Base-by-base conservation (phyloP, 2,888 invertebrate species). In the Dynastes hyllus region DNA sequence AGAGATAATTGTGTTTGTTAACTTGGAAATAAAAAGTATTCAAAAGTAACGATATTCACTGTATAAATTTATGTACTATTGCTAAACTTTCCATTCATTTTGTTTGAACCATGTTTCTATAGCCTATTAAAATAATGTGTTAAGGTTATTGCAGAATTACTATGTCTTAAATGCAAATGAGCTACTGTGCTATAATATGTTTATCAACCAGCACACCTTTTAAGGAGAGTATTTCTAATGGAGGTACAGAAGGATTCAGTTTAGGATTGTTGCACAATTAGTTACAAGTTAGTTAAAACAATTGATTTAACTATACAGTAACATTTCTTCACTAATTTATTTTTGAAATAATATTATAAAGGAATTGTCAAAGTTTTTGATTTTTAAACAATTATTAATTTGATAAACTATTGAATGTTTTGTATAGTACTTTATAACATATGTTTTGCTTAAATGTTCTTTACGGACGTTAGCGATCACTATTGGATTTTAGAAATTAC, bases 121-220 rank as follows among this genome's bases (percentile, higher is more conserved):
- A 63, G 61, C 16, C 22, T 16, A 61, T 61, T 45, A 75, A 45
- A 63, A 61, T 61, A 58, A 58, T 61, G 45, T 61, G 69, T 69
- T 69, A 37, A 51, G 50, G 13, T 27, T 69, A 69, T 29, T 75
- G 61, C 45, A 61, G 45, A 11, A 45, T 61, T 27, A 27, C 27
- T 40, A 32, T 51, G 9, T 45, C 27, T 55, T 71, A 55, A 61
- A 75, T 63, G 73, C 22, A 75, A 75, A 75, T 75, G 61, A 75
- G 61, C 9, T 16, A 9, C 40, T 40, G 50, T 75, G 61, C 13
- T 29, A 61, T 75, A 75, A 75, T 37, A 40, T 69, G 27, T 69
- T 69, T 45, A 50, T 22, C 9, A 32, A 63, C 27, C 29, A 69
- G 29, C 50, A 27, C 50, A 51, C 69, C 51, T 69, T 29, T 69